These are phyloP conservation scores for Drosophila mimica DNA, from an alignment of 2,888 invertebrate genomes.

Conservation along the genomic window DNA sequence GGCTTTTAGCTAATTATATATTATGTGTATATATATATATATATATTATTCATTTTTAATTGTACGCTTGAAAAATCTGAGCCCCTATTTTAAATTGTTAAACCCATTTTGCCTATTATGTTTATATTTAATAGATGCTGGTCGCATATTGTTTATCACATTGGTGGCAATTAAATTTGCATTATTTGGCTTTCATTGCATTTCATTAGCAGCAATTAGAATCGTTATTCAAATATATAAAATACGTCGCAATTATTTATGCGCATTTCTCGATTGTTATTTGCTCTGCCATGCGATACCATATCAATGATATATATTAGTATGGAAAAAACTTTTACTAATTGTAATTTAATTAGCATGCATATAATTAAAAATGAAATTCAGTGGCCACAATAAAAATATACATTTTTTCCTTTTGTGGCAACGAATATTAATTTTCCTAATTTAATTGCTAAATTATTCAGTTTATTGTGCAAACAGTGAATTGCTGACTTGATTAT, in stretches of 20 bases:
- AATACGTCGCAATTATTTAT: slow-evolving; percentile 44
- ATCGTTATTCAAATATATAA: slow-evolving; percentile 40
- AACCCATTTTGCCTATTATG: not conserved
- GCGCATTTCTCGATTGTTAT: slow-evolving; percentile 33
- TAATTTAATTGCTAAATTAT: slow-evolving; percentile 27
- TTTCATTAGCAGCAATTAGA: slow-evolving; percentile 60
- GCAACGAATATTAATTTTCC: slow-evolving; percentile 9
- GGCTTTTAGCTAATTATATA: not conserved
- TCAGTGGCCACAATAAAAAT: slow-evolving; percentile 31
- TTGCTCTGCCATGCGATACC: slow-evolving; percentile 27
- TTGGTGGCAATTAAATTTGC: slow-evolving; percentile 57
- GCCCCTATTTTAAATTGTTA: slow-evolving; percentile 20
- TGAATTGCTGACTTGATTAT: not conserved
- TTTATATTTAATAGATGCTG: slow-evolving; percentile 14
- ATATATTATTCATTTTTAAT: not conserved
- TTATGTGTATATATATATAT: not conserved
- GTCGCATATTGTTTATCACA: slow-evolving; percentile 42
- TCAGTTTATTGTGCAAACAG: slow-evolving; percentile 14
- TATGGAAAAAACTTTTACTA: slow-evolving; percentile 31
- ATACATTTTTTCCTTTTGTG: slow-evolving; percentile 39
- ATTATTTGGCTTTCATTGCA: slow-evolving; percentile 50
- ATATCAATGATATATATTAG: slow-evolving; percentile 22
- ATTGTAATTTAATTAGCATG: slow-evolving; percentile 65
- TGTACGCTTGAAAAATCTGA: slow-evolving; percentile 1
- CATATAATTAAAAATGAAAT: slow-evolving; percentile 58